These are phyloP conservation scores for Oreonectes daqikongensis DNA, from an alignment of 2,797 vertebrate genomes.

Conservation along the genomic window DNA sequence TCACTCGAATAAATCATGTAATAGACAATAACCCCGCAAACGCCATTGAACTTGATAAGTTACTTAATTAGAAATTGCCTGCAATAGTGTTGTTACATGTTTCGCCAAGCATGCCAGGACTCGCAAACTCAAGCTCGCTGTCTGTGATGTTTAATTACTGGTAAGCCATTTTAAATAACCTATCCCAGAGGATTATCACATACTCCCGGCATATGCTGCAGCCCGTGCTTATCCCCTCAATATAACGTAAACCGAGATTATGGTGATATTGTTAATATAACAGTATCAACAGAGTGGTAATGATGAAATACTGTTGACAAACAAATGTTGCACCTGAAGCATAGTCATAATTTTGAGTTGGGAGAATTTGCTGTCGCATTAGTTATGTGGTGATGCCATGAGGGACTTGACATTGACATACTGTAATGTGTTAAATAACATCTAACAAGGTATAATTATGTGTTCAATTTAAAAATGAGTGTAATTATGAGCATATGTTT, in stretches of 20 bases:
- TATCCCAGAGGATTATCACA: conserved; percentile 27
- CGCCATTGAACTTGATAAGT: conserved; percentile 43
- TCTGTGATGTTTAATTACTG: conserved; percentile 42
- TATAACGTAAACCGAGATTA: background rate
- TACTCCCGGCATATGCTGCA: background rate
- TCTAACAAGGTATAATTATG: background rate
- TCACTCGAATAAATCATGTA: conserved; percentile 23
- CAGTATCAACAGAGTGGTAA: background rate
- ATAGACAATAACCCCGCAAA: conserved; percentile 33
- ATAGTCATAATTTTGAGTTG: background rate
- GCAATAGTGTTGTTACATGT: conserved; percentile 28
- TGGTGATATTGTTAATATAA: background rate
- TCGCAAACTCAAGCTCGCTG: conserved; percentile 27
- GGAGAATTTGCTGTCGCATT: too few relatives aligned
- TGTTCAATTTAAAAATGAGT: background rate
- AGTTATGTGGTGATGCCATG: background rate
- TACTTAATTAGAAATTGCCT: conserved; percentile 45
- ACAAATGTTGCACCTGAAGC: background rate
- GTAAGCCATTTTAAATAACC: conserved; percentile 39
- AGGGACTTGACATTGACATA: background rate
- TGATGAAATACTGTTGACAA: background rate
- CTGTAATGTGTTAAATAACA: too few relatives aligned
- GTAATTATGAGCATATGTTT: background rate
- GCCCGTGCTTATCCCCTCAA: background rate
- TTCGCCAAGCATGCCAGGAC: conserved; percentile 39